Percentiles rank a stretch among this genome's conserved stretches.
Conservation (phyloP, 2,113 vertebrate species). For the Carollia perspicillata region DNA sequence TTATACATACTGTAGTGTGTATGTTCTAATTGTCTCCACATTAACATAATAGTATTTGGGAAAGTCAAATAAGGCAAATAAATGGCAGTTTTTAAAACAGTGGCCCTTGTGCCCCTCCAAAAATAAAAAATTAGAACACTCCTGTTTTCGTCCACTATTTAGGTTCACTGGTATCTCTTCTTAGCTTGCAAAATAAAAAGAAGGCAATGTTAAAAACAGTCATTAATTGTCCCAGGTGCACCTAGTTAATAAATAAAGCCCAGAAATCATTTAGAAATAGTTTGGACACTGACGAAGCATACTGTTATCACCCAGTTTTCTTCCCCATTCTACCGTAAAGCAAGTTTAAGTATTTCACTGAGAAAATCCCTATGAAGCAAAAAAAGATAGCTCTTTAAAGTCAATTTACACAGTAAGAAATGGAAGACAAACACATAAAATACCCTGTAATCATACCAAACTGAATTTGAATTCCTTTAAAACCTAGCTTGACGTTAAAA, state of each 20-base stretch:
- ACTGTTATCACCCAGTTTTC: slow-evolving; percentile 71
- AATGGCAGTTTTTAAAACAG: slow-evolving; percentile 71
- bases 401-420: slow-evolving; percentile 38
- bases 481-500: slow-evolving; percentile 84
- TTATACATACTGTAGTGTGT: slow-evolving; percentile 54
- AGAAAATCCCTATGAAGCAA: slow-evolving; percentile 79
- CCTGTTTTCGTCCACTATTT: slow-evolving; percentile 80
- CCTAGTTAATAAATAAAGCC: slow-evolving; percentile 84
- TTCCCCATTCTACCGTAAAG: slow-evolving; percentile 76
- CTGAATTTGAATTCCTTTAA: slow-evolving; percentile 76
- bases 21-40: slow-evolving; percentile 74
- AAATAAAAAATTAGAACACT: slow-evolving; percentile 78
- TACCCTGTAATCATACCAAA: slow-evolving; percentile 79
- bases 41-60: slow-evolving; percentile 72
- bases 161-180: slow-evolving; percentile 84
- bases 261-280: slow-evolving; percentile 81
- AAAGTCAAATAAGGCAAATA: slow-evolving; percentile 73
- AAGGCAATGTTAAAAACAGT: slow-evolving; percentile 83
- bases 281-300: slow-evolving; percentile 77
- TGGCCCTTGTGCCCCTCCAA: slow-evolving; percentile 69
- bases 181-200: slow-evolving; percentile 85
- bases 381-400: slow-evolving; percentile 43
- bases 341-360: slow-evolving; percentile 76
- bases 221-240: slow-evolving; percentile 80
- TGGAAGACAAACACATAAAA: slow-evolving; percentile 55